Evolutionary conservation across 1,140 invertebrate genomes (phyloP).

Genomic region (Drosophila baimaii): DNA sequence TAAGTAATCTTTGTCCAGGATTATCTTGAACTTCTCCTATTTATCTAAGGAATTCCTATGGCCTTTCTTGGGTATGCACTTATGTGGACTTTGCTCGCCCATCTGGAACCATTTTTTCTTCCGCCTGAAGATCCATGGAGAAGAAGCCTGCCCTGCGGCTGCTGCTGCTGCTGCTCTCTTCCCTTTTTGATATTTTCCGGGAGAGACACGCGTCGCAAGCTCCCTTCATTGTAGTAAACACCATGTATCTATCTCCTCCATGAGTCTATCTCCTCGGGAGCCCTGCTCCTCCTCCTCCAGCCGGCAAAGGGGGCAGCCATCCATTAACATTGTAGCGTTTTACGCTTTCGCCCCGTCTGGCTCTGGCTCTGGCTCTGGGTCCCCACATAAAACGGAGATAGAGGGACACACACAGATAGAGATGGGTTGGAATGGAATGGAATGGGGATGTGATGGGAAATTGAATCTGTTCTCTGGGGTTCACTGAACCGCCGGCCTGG

Average conservation of each 20-base stretch:
- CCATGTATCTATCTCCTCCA: constrained; percentile 2
- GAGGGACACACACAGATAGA: constrained; percentile 22
- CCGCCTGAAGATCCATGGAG: neutral
- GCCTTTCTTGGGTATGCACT: neutral
- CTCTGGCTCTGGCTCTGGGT: constrained; percentile 41
- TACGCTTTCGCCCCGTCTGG: constrained; percentile 63
- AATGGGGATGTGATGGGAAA: constrained; percentile 24
- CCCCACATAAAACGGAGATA: constrained; percentile 31
- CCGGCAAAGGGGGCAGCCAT: constrained; percentile 35
- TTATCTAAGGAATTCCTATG: neutral
- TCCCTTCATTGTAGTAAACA: neutral
- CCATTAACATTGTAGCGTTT: constrained; percentile 73
- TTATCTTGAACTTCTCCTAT: neutral
- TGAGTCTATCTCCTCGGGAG: constrained; percentile 23
- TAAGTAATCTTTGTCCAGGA: neutral
- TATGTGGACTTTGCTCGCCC: neutral
- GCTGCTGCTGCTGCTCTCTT: neutral
- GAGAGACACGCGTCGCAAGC: constrained; percentile 39
- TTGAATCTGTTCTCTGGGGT: constrained; percentile 51
- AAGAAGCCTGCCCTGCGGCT: neutral
- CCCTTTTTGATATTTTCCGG: constrained; percentile 3
- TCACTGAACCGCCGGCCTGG: constrained; percentile 66
- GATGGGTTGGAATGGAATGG: neutral
- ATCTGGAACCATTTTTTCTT: constrained; percentile 9
- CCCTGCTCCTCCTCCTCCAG: constrained; percentile 13